These are phyloP conservation scores for Mungos mungo DNA, from an alignment of 2,113 vertebrate genomes.

Conservation along the genomic window DNA sequence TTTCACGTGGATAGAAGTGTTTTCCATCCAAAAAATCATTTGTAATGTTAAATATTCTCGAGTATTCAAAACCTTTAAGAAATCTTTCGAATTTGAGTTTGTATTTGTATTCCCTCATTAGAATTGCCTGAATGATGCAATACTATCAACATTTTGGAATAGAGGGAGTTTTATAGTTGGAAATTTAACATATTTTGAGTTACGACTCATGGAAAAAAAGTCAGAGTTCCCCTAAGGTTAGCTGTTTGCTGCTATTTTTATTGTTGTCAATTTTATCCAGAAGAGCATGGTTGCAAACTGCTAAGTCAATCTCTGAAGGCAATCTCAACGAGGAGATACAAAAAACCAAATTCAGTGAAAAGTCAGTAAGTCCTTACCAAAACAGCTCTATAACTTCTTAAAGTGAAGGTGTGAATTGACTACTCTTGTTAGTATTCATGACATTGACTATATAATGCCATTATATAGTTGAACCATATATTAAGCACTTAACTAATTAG, in stretches of 20 bases:
- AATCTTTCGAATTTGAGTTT: not conserved
- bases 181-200: constrained; percentile 4
- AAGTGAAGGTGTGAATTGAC: not conserved
- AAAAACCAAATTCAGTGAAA: not conserved
- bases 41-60: not conserved
- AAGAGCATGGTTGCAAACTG: not conserved
- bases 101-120: not conserved
- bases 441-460: not conserved
- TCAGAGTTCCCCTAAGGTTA: not conserved
- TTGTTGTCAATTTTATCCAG: not conserved
- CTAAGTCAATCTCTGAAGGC: not conserved
- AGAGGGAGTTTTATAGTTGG: not conserved
- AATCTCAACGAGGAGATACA: not conserved
- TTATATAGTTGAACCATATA: not conserved
- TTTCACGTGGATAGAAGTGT: not conserved
- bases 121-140: constrained; percentile 20
- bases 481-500: not conserved
- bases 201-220: not conserved
- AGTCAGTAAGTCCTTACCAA: not conserved
- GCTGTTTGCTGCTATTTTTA: not conserved
- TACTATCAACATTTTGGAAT: not conserved
- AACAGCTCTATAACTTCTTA: not conserved
- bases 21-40: not conserved
- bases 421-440: not conserved
- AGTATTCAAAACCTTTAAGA: constrained; percentile 13